A percentile compares a stretch with the other conserved stretches of the same genome.
Conservation (phyloP, 2,797 vertebrate species). For the Taeniopygia guttata region DNA sequence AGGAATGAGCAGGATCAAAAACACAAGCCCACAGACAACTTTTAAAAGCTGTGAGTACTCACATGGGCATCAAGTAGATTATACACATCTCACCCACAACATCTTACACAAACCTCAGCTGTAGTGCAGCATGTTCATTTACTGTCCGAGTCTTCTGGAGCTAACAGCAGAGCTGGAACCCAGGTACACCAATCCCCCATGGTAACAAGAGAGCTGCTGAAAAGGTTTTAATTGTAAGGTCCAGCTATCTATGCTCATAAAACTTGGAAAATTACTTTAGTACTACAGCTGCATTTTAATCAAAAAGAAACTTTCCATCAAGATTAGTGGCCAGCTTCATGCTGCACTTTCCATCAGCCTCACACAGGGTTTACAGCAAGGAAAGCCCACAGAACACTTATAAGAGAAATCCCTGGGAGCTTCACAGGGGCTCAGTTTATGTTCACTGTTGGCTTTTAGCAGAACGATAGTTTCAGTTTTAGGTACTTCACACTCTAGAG, state of each 20-base stretch:
- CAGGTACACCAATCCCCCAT: neutral
- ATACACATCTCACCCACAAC: neutral
- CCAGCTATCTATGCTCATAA: neutral
- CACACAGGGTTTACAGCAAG: fast-evolving
- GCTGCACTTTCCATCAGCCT: neutral
- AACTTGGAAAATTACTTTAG: neutral
- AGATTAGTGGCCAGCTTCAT: neutral
- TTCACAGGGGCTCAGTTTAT: neutral
- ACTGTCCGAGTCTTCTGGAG: neutral
- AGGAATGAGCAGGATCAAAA: neutral
- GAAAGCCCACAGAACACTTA: neutral
- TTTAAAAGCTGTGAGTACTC: neutral
- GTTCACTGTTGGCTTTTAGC: neutral
- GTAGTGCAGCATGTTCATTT: neutral
- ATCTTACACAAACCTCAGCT: no score
- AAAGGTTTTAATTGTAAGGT: neutral
- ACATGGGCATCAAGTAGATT: neutral
- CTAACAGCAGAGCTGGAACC: neutral
- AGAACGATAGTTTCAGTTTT: neutral
- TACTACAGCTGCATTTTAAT: neutral
- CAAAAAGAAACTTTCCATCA: neutral
- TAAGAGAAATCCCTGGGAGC: neutral
- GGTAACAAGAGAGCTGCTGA: neutral
- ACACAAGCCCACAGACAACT: neutral
- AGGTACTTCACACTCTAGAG: neutral